Base-by-base conservation (phyloP, 2,113 vertebrate species). In the Ginglymostoma cirratum region DNA sequence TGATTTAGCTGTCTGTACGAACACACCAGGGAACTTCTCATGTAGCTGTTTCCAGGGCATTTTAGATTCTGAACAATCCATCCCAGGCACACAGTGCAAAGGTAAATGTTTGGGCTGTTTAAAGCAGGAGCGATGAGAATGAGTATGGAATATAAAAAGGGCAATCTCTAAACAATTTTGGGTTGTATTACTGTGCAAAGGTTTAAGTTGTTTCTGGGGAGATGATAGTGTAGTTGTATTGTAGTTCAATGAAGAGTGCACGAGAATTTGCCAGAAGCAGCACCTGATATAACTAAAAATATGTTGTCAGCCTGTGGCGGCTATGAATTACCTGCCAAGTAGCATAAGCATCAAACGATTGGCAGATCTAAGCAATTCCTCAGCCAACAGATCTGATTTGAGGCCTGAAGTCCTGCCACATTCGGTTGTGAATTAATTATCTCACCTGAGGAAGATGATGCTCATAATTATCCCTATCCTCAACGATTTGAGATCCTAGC, bases 41-140 rank as follows among this genome's bases (percentile, higher is more conserved):
- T 97, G 96, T 70, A 67, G 95, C 30, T 97, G 96, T 96, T 96
- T 96, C 61, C 72, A 95, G 42, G 92, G 96, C n/a, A 96, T 96
- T 34, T 8, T 8, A 19, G 96, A 97, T 94, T 27, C 6, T 45
- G 95, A 96, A 90, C 19, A 45, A 8, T 23, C 70, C 83, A 96
- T 87, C 85, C 96, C 96, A 24, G 96, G 96, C 17, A 96, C 76
- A 42, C 7, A 95, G 34, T 96, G 96, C 95, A 30, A 30, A 7
- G 87, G 87, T n/a, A 92, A 92, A 65, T 0, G 38, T 2, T 15
- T 5, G 52, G n/a, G n/a, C 30, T 92, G 55, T 65, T 65, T 92
- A 65, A 92, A 61, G 24, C 86, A 24, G 3, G 48, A 61, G 6
- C 14, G 8, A 30, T 61, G 27, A 10, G 27, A 61, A 61, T 61